Percentiles rank a stretch among this genome's conserved stretches.
These are phyloP conservation scores for Goniozus legneri DNA, from an alignment of 1,140 invertebrate genomes.

Conservation along the genomic window DNA sequence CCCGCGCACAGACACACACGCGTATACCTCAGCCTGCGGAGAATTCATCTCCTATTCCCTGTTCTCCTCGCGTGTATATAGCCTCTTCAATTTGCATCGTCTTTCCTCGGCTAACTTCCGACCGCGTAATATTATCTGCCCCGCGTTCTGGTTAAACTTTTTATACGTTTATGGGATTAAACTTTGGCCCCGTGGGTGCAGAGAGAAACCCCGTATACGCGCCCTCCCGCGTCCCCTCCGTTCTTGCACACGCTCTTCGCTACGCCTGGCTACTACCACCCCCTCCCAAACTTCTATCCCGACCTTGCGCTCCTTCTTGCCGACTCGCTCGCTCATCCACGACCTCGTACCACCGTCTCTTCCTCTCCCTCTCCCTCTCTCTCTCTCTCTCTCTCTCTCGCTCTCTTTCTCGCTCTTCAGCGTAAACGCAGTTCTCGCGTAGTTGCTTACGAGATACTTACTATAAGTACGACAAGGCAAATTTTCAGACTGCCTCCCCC, in stretches of 20 bases:
- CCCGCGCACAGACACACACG: conserved; percentile 1
- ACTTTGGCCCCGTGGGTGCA: conserved; percentile 34
- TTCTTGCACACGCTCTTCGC: no score
- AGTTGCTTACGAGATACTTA: conserved; percentile 24
- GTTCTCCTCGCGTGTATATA: conserved; percentile 5
- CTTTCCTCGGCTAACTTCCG: conserved; percentile 28
- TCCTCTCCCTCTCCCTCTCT: conserved; percentile 1
- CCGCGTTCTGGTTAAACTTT: conserved; percentile 38
- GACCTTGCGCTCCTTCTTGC: conserved; percentile 14
- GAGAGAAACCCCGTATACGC: no score
- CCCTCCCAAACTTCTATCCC: no score
- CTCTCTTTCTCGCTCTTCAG: no score
- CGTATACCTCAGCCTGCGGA: no score
- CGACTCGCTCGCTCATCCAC: background rate
- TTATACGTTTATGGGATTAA: conserved; percentile 42
- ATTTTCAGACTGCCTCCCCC: conserved; percentile 11
- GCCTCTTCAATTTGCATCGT: conserved; percentile 33
- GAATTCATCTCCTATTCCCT: conserved; percentile 23
- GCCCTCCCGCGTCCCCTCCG: no score
- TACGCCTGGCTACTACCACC: no score
- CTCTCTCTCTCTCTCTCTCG: no score
- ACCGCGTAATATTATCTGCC: conserved; percentile 35
- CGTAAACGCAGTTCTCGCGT: conserved; percentile 24
- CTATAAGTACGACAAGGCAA: conserved; percentile 21
- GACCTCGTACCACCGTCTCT: background rate